Percentiles rank a stretch among this genome's conserved stretches.
phyloP scores from a whole-genome alignment of 2,888 invertebrate genomes.

The Rosalia funebris region DNA sequence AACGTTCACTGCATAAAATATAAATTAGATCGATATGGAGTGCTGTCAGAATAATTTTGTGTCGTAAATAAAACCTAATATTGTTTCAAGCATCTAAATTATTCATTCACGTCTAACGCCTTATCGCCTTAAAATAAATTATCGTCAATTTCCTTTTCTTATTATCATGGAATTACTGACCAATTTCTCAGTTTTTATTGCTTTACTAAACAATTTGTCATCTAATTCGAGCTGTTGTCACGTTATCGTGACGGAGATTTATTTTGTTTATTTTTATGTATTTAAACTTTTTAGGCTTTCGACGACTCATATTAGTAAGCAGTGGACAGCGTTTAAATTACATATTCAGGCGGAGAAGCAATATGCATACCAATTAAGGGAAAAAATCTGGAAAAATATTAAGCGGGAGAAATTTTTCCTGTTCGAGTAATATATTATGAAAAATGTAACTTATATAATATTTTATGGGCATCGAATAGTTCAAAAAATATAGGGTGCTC shows the following conservation, averaged over 20 bases:
- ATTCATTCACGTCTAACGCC: slow-evolving; percentile 9
- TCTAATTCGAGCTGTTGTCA: not conserved
- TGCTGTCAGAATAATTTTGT: not conserved
- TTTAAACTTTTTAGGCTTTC: not conserved
- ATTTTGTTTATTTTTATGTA: not conserved
- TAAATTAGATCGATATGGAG: not conserved
- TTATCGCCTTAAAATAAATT: slow-evolving; percentile 9
- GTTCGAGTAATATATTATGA: no score
- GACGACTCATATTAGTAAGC: not conserved
- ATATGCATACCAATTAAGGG: no score
- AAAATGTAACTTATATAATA: no score
- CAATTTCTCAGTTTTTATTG: slow-evolving; percentile 10
- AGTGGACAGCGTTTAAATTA: no score
- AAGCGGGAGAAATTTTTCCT: no score
- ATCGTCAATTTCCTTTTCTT: slow-evolving; percentile 13
- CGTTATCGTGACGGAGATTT: not conserved
- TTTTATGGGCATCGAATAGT: no score
- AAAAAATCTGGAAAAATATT: no score
- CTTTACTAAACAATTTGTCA: not conserved
- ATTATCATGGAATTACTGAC: slow-evolving; percentile 2
- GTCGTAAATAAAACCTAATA: not conserved
- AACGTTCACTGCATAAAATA: not conserved
- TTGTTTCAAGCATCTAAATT: not conserved
- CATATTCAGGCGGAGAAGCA: no score
- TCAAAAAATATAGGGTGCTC: no score